A percentile compares a stretch with the other conserved stretches of the same genome.
Conservation (phyloP, 2,888 invertebrate species). For the Ornithoptera priamus region DNA sequence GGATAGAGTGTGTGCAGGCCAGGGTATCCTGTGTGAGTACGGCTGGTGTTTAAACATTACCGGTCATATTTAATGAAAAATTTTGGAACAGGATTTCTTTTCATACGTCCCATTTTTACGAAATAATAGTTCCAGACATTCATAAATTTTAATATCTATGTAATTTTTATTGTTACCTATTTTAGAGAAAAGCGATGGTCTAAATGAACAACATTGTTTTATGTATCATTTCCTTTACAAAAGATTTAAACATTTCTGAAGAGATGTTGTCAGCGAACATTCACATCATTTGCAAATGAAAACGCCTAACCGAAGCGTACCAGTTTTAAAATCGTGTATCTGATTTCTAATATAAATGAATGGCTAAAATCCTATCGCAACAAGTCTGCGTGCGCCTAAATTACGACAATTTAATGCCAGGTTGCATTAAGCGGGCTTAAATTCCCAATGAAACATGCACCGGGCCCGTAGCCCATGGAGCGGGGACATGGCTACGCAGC, state of each 20-base stretch:
- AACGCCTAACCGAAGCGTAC: not conserved
- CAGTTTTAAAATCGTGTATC: constrained; percentile 5
- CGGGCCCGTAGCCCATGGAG: constrained; percentile 7
- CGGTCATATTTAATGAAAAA: not conserved
- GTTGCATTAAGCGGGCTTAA: constrained; percentile 25
- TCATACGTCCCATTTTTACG: not conserved
- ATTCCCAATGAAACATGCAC: constrained; percentile 28
- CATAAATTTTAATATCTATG: too few species aligned
- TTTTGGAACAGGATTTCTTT: not conserved
- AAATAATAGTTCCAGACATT: not conserved
- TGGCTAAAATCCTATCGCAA: constrained; percentile 23
- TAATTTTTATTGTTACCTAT: too few species aligned
- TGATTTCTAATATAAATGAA: constrained; percentile 22
- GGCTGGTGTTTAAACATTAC: constrained; percentile 9
- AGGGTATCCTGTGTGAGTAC: constrained; percentile 39
- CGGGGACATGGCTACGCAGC: constrained; percentile 6
- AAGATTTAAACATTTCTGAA: too few species aligned
- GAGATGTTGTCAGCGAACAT: too few species aligned
- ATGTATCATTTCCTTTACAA: too few species aligned
- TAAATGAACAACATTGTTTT: too few species aligned
- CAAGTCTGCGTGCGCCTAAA: constrained; percentile 24
- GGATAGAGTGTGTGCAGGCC: constrained; percentile 48
- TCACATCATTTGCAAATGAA: not conserved
- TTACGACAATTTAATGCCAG: constrained; percentile 26
- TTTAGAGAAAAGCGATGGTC: too few species aligned